Conservation (phyloP, 2,888 invertebrate species). For the Melanotus villosus region DNA sequence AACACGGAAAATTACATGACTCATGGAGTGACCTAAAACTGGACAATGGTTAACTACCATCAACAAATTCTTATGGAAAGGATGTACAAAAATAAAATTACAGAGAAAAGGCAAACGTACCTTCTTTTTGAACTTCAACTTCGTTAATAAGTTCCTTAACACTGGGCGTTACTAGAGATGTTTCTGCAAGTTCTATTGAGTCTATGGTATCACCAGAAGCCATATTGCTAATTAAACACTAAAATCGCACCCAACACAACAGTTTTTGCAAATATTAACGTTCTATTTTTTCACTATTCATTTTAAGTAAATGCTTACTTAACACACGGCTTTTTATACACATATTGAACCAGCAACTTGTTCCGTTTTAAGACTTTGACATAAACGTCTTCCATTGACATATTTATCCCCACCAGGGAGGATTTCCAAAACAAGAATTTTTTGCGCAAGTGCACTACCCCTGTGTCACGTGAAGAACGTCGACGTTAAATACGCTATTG, state of each 20-base stretch:
- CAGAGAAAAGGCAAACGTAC: constrained; percentile 7
- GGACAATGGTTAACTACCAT: not conserved
- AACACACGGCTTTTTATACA: constrained; percentile 46
- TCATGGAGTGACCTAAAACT: constrained; percentile 29
- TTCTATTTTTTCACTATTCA: constrained; percentile 30
- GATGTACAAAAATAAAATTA: not conserved
- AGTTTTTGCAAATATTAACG: constrained; percentile 34
- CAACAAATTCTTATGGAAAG: constrained; percentile 2
- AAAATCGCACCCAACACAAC: constrained; percentile 35
- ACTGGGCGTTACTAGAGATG: constrained; percentile 75
- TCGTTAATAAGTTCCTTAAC: constrained; percentile 74
- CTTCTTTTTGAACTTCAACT: constrained; percentile 64
- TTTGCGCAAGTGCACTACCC: constrained; percentile 22
- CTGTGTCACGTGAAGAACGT: constrained; percentile 10
- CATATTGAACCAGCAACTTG: constrained; percentile 44
- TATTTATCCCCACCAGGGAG: constrained; percentile 60
- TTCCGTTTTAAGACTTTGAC: constrained; percentile 70
- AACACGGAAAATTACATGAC: constrained; percentile 26
- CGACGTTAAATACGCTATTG: not conserved
- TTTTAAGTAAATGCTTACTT: not conserved
- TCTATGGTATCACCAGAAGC: constrained; percentile 87
- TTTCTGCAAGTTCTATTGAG: constrained; percentile 83
- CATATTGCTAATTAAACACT: constrained; percentile 72
- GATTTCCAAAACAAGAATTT: constrained; percentile 33
- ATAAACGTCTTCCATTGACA: constrained; percentile 64